Percentiles rank a stretch among this genome's conserved stretches.
Conservation (phyloP, 2,888 invertebrate genomes). For the Habroteleia sp. region DNA sequence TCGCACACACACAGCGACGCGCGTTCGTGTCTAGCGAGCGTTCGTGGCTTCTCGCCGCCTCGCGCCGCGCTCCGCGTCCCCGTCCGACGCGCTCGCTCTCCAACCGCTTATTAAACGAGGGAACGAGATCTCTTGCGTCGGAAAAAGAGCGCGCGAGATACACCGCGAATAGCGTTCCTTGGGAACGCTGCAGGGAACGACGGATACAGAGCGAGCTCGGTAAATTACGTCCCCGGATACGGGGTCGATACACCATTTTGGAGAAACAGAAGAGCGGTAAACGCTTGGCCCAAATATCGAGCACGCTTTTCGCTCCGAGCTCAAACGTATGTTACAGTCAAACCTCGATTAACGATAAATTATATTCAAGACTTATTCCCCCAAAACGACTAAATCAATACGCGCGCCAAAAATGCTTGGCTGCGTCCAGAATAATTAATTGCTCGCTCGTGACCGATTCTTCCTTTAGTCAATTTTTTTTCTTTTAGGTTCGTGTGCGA, state of each 20-base stretch:
- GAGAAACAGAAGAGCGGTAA: slow-evolving; percentile 50
- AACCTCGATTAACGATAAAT: slow-evolving; percentile 58
- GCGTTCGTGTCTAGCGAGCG: slow-evolving; percentile 35
- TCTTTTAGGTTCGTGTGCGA: no score
- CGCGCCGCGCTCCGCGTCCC: slow-evolving; percentile 24
- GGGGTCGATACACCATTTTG: slow-evolving; percentile 59
- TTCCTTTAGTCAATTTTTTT: neutral
- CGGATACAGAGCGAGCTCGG: slow-evolving; percentile 51
- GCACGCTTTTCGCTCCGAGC: slow-evolving; percentile 40
- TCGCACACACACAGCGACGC: slow-evolving; percentile 10
- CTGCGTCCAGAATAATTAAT: slow-evolving; percentile 13
- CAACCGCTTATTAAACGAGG: slow-evolving; percentile 60
- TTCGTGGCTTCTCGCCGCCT: slow-evolving; percentile 33
- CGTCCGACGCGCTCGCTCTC: slow-evolving; percentile 42
- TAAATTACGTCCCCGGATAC: slow-evolving; percentile 56
- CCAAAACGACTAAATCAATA: slow-evolving; percentile 38
- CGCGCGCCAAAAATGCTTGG: slow-evolving; percentile 15
- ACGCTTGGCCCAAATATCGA: slow-evolving; percentile 53
- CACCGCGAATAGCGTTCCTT: slow-evolving; percentile 54
- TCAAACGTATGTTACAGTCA: slow-evolving; percentile 37
- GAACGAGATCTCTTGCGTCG: slow-evolving; percentile 58
- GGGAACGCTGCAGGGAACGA: slow-evolving; percentile 43
- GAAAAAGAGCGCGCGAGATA: slow-evolving; percentile 59
- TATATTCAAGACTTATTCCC: slow-evolving; percentile 28
- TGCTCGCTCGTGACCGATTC: no score